Conservation (phyloP, 2,797 vertebrate species). For the Spondyliosoma cantharus region DNA sequence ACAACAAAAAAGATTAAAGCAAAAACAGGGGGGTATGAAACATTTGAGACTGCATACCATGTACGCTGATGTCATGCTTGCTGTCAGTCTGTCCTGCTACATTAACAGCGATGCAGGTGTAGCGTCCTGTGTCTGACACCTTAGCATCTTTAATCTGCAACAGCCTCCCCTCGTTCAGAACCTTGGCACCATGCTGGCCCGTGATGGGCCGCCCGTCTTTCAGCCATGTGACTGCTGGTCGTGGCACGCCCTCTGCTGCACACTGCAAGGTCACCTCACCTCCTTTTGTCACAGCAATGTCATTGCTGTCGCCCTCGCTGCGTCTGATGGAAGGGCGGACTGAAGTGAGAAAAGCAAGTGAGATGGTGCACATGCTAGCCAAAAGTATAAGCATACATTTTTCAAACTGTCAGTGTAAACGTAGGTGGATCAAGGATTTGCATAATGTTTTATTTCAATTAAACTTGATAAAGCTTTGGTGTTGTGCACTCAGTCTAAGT, state of each 20-base stretch:
- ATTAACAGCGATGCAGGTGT: constrained; percentile 92
- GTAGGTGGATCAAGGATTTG: not conserved
- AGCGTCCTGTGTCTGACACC: constrained; percentile 91
- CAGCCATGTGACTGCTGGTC: constrained; percentile 90
- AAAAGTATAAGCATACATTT: not conserved
- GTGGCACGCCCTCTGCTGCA: constrained; percentile 88
- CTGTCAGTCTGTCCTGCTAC: constrained; percentile 92
- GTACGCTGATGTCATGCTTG: constrained; percentile 90
- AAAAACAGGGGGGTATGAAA: not conserved
- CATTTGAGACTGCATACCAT: constrained; percentile 83
- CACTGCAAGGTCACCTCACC: constrained; percentile 89
- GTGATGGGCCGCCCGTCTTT: constrained; percentile 90
- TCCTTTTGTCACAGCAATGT: constrained; percentile 84
- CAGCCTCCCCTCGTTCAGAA: constrained; percentile 85
- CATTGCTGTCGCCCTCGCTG: constrained; percentile 68
- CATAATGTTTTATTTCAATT: not conserved
- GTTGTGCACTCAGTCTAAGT: not conserved
- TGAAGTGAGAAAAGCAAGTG: constrained; percentile 75
- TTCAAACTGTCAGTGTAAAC: not conserved
- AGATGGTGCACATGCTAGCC: constrained; percentile 32
- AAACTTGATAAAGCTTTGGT: not conserved
- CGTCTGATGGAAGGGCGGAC: constrained; percentile 89
- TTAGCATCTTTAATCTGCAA: constrained; percentile 86
- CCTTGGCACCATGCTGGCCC: constrained; percentile 70
- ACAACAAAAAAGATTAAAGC: not conserved